Evolutionary conservation across 2,113 vertebrate genomes (phyloP), one percentile per base, ranked within the genome.

Genomic region (Melierax canorus): DNA sequence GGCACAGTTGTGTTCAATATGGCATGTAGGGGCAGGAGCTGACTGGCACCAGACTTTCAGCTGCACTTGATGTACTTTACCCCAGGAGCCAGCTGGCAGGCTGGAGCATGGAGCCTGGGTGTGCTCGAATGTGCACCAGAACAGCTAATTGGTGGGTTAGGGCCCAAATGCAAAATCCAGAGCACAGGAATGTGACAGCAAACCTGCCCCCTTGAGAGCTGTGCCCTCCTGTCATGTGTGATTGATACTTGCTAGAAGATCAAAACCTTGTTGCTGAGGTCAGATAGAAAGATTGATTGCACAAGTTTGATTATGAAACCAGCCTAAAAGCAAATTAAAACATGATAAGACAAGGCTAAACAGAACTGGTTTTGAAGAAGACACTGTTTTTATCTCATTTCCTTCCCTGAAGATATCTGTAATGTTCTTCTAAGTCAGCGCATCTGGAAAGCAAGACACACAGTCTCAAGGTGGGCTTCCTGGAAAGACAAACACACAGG

Each of bases 281-380:
- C 55, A 58, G 38, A 63, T 32, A 64, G 23, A 46, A 79, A 68
- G 72, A 62, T 32, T 34, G 81, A 87, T 93, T 90, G 66, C 51
- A 81, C 87, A 94, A 85, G 67, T 60, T 88, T 22, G 68, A 4
- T 92, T 94, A 95, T 48, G 85, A 93, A 95, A 96, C 43, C 58
- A 86, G n/a, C 30, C 39, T 91, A 72, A 91, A 93, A 89, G 3
- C 16, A n/a, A 88, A 82, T 58, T 9, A 39, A 83, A 73, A 4
- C 90, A 55, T 17, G 43, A 56, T 60, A 27, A 96, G 58, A n/a
- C 60, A 78, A 64, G 85, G 43, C 24, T 68, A 63, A 82, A 45
- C 30, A 56, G 19, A 16, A 34, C 43, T 4, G 1, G 14, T 36
- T 78, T 45, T 64, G 36, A 76, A 64, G 64, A 69, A 69, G 73